A percentile compares a stretch with the other conserved stretches of the same genome.
These are phyloP conservation scores for Otus sunia DNA, from an alignment of 2,113 vertebrate species.

Conservation along the genomic window DNA sequence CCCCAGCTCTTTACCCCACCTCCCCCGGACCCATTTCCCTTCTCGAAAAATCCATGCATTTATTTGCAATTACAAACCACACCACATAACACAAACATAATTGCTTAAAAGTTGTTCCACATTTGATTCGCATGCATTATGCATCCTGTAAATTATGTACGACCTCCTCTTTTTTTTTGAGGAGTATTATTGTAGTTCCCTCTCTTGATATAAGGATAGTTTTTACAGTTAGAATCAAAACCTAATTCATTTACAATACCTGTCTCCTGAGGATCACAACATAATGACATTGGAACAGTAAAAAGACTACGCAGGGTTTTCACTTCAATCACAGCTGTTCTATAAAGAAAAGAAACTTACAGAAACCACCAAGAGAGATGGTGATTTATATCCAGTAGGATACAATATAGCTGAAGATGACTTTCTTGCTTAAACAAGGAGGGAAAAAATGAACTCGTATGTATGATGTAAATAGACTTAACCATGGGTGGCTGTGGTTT, in stretches of 20 bases:
- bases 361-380: conserved; percentile 67
- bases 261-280: conserved; percentile 70
- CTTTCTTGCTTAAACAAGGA: conserved; percentile 75
- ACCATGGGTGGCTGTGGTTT: conserved; percentile 63
- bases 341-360: conserved; percentile 61
- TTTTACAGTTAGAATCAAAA: conserved; percentile 69
- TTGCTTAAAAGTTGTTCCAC: conserved; percentile 78
- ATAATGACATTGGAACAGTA: conserved; percentile 71
- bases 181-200: conserved; percentile 46
- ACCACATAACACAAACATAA: conserved; percentile 78
- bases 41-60: conserved; percentile 68
- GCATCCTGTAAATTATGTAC: conserved; percentile 75
- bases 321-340: conserved; percentile 65
- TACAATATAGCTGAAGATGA: conserved; percentile 66
- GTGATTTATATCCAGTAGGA: conserved; percentile 72
- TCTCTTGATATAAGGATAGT: conserved; percentile 58
- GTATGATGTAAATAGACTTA: conserved; percentile 72
- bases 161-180: conserved; percentile 24
- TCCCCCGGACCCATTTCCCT: not conserved
- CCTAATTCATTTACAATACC: conserved; percentile 71
- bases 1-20: not conserved
- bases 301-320: conserved; percentile 54
- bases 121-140: conserved; percentile 76
- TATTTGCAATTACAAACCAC: conserved; percentile 77
- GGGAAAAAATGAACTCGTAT: conserved; percentile 67